Conservation (phyloP, 2,797 vertebrate species). For the Danio choprae region DNA sequence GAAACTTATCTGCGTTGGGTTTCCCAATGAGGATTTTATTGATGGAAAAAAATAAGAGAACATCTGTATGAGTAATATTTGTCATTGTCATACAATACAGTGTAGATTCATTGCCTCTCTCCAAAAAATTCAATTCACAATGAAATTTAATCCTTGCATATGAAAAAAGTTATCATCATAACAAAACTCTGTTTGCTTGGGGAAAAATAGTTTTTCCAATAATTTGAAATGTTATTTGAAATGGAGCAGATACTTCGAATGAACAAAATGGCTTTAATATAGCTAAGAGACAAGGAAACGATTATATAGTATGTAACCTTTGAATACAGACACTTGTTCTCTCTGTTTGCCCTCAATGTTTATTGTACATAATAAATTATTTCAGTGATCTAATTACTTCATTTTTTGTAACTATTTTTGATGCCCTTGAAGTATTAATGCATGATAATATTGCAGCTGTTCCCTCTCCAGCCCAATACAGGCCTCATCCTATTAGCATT, state of each 20-base stretch:
- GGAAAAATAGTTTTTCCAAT: neutral
- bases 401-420: neutral
- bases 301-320: neutral
- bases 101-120: neutral
- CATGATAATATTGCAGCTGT: neutral
- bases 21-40: neutral
- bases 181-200: neutral
- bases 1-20: neutral
- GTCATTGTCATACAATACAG: neutral
- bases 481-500: constrained; percentile 9
- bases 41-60: neutral
- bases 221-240: neutral
- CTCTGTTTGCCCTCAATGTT: neutral
- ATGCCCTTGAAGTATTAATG: constrained; percentile 3
- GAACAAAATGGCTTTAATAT: neutral
- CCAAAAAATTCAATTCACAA: neutral
- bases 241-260: neutral
- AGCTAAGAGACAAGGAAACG: neutral
- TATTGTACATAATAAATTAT: neutral
- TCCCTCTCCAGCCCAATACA: neutral
- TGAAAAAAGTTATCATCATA: neutral
- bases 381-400: constrained; percentile 3
- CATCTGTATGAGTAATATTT: constrained; percentile 33
- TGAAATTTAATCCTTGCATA: neutral
- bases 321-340: neutral